Evolutionary conservation across 2,888 invertebrate genomes (phyloP), one percentile per base, ranked within the genome.

Genomic region (Morpho deidamia): DNA sequence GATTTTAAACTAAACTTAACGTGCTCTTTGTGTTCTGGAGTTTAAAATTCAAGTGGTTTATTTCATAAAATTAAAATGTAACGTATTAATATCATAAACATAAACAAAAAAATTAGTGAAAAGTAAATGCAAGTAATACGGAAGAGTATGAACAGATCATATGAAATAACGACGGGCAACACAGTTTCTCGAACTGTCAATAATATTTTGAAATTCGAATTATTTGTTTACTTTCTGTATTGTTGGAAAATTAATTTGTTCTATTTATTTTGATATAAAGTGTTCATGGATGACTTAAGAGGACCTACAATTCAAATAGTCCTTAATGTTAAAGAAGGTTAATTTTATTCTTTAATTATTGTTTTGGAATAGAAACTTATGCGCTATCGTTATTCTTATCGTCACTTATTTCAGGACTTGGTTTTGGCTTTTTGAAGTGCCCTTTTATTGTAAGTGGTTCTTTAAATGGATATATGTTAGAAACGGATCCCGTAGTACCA

Each of bases 221-320:
- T 44, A 52, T 62, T 62, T 81, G 73, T 78, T 79, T 81, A 79
- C 72, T 71, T 81, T 78, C 68, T 65, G 65, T 76, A 54, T 32
- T 48, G 10, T n/a, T 41, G 78, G 71, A 64, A 70, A 66, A 72
- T 76, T 63, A 57, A 58, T 58, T 57, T 63, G 62, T 66, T 51
- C 67, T 69, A 35, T 42, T 71, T 64, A 61, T 62, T 44, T 46
- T 55, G 61, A 69, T 67, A 60, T 44, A 44, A 51, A 61, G 56
- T 68, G 72, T 67, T 64, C 51, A 94, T 94, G 93, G 92, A 93
- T 68, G 92, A 93, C 69, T 78, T 94, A 62, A 79, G 81, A 53
- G 92, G 92, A 59, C 91, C 91, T 57, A 91, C 91, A 67, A 91
- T 93, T 55, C 93, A 93, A 77, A 91, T 94, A 63, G 92, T 94